Percentiles rank a stretch among this genome's conserved stretches.
phyloP scores from a whole-genome alignment of 2,797 vertebrate species.

The Loris lydekkerianus region DNA sequence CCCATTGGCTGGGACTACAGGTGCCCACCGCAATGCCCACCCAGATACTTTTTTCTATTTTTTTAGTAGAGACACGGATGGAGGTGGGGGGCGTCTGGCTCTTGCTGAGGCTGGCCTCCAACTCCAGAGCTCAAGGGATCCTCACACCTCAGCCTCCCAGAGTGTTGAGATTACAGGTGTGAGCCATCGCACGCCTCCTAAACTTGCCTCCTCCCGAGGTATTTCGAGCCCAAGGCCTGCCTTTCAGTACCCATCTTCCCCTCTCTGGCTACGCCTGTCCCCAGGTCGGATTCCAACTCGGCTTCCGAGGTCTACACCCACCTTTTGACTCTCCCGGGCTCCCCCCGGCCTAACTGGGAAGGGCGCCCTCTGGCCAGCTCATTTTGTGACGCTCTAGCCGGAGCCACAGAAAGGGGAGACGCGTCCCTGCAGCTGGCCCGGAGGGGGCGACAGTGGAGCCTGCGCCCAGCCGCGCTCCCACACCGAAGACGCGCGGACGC shows the following conservation, averaged over 20 bases:
- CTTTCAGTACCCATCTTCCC: background rate
- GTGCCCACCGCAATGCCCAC: too few species aligned
- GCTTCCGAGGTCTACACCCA: background rate
- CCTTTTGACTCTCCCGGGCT: background rate
- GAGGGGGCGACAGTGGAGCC: accelerated
- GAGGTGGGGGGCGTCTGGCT: too few species aligned
- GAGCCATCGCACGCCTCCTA: too few species aligned
- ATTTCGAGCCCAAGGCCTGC: background rate
- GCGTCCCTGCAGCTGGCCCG: background rate
- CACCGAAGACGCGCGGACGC: background rate
- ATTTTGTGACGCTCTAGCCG: background rate
- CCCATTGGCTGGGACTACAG: too few species aligned
- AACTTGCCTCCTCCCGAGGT: background rate
- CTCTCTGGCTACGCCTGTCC: background rate
- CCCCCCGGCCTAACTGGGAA: background rate
- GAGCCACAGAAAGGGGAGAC: background rate
- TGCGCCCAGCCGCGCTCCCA: background rate
- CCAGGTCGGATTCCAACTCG: background rate
- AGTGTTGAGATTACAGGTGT: too few species aligned
- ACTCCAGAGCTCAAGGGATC: too few species aligned
- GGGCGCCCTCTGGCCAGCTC: background rate
- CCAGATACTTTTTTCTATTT: too few species aligned
- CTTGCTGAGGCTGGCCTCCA: too few species aligned
- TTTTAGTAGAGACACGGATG: too few species aligned
- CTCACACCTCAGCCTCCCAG: too few species aligned